Base-by-base conservation (phyloP, 53 echinoderm and acorn worm species). In the Apostichopus leukothele region DNA sequence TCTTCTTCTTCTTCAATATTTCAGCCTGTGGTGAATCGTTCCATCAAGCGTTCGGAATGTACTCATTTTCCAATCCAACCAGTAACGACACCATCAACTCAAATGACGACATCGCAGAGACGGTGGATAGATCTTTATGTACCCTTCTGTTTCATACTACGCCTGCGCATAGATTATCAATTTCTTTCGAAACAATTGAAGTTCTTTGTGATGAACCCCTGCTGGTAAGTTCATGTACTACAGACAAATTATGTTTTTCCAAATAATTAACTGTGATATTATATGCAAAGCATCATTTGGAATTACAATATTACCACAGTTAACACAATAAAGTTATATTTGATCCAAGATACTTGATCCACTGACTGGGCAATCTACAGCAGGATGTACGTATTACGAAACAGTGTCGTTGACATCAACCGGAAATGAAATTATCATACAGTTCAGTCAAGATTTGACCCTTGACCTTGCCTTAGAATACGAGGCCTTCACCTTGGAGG, bases 401-500 rank as follows among this genome's bases (percentile, higher is more conserved):
- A 74, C 23, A 6, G 73, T 93, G 25, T 93, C 93, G 9, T 93
- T 91, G 93, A 89, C 89, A 14, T 91, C 93, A 2, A 73, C 85
- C 66, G 87, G 89, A 51, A 93, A 93, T 68, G 91, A 88, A 61
- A 86, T 84, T 20, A 75, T 89, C 16, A 50, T 93, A 21, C 66
- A 53, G 18, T 93, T 88, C 75, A 89, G 73, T 52, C 77, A 9
- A 19, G 67, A 88, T 11, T 50, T 25, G n/a, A 27, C 67, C 57
- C 86, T 78, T 74, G 92, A 86, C 52, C 13, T 92, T 16, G 89
- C 89, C 10, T 55, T 92, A 27, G 89, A 86, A 76, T 92, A 75
- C 60, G 91, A 91, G 73, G 7, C 75, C 7, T 75, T 91, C 73
- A 51, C 88, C 1, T 51, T 74, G 51, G 52, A 73, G 53, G 54